Evolutionary conservation across 2,888 invertebrate genomes (phyloP), one percentile per base, ranked within the genome.

Genomic region (Colletes collaris): DNA sequence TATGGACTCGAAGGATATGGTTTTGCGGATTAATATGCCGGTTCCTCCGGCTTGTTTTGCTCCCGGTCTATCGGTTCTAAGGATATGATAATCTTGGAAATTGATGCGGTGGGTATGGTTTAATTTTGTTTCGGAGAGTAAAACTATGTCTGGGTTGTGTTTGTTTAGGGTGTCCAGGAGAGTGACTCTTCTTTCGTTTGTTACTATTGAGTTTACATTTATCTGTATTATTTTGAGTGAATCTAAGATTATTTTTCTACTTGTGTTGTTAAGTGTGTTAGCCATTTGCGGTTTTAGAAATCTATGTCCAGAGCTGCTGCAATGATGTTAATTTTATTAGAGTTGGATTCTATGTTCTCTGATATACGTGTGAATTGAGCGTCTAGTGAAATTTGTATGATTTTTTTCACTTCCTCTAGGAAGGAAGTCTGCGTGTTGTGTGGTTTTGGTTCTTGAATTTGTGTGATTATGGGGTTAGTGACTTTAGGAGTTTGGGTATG

Each of bases 161-260:
- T 52, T 10, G 2, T 6, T 5, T 19, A 69, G 3, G n/a, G 3
- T 40, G 2, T 60, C 53, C 10, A 19, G 19, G 10, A 67, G 60
- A 11, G 62, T 37, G 3, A 40, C 55, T 27, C 67, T 46, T 55
- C 49, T 53, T 53, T 62, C 49, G 10, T 60, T 44, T 0, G 55
- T n/a, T 1, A 55, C 46, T 3, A 66, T 16, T 0, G 73, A 66
- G 35, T 73, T 74, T 37, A 74, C 74, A 11, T 74, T 74, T 0
- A 74, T 56, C 6, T 37, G 4, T 1, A 63, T n/a, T 11, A 74
- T 49, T 10, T 68, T 63, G 0, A 74, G 7, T 49, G 49, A n/a
- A 3, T 56, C n/a, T 6, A 44, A 2, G 0, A 5, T 7, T 4
- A 50, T 8, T 49, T 50, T 46, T 6, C 19, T 53, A 19, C 0